phyloP scores from a whole-genome alignment of 2,797 vertebrate species.

The Peromyscus nudipes region DNA sequence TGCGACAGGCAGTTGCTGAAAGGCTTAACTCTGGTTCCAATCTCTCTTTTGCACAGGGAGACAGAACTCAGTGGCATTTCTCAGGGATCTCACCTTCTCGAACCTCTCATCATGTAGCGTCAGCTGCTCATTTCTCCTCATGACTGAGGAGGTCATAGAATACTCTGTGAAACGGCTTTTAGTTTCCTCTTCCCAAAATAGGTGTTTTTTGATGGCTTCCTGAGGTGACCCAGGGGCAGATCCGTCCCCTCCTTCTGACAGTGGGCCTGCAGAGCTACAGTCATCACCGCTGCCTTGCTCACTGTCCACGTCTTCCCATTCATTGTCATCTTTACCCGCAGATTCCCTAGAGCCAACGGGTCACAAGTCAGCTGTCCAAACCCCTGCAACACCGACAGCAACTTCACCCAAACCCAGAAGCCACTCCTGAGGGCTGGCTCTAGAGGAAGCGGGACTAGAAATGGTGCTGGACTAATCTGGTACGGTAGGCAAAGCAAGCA shows the following conservation, averaged over 20 bases:
- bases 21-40: slow-evolving; percentile 2
- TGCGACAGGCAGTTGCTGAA: not conserved
- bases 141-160: slow-evolving; percentile 96
- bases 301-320: slow-evolving; percentile 94
- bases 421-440: slow-evolving; percentile 26
- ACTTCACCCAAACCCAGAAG: not conserved
- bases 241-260: slow-evolving; percentile 87
- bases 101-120: slow-evolving; percentile 96
- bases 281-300: slow-evolving; percentile 78
- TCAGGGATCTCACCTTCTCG: slow-evolving; percentile 92
- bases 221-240: not conserved
- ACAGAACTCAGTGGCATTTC: not conserved
- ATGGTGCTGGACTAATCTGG: not conserved
- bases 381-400: slow-evolving; percentile 5
- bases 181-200: slow-evolving; percentile 96
- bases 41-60: not conserved
- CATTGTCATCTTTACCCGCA: slow-evolving; percentile 88
- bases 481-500: not conserved
- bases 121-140: slow-evolving; percentile 97
- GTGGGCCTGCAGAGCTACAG: slow-evolving; percentile 89
- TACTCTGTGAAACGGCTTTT: slow-evolving; percentile 98
- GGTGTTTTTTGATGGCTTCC: slow-evolving; percentile 84
- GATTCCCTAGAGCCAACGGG: slow-evolving; percentile 77
- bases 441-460: not conserved
- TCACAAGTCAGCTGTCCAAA: slow-evolving; percentile 24